phyloP scores from a whole-genome alignment of 2,888 invertebrate species.

The Cephus rjabovi region DNA sequence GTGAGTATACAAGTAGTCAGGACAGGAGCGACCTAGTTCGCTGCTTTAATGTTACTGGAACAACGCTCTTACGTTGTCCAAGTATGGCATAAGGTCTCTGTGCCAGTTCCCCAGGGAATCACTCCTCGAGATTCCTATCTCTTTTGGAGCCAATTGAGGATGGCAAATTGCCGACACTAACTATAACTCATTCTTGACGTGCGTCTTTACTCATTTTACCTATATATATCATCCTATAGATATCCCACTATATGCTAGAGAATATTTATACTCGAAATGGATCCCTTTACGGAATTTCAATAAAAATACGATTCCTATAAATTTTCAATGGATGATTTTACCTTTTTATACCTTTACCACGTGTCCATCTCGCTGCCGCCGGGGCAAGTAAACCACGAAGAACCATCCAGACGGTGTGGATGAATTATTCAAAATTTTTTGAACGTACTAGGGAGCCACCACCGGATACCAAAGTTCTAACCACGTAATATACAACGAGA shows the following conservation, averaged over 20 bases:
- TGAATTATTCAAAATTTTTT: conserved; percentile 2
- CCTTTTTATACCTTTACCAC: conserved; percentile 43
- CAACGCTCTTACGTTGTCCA: background rate
- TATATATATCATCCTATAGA: background rate
- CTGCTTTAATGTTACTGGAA: background rate
- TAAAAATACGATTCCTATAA: background rate
- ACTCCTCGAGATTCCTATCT: background rate
- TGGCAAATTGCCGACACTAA: conserved; percentile 3
- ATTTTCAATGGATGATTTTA: conserved; percentile 20
- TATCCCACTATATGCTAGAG: background rate
- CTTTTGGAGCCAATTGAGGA: background rate
- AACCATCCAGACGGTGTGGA: conserved; percentile 35
- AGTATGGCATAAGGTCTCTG: background rate
- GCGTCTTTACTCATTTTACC: background rate
- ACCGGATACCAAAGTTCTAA: background rate
- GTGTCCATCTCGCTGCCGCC: conserved; percentile 45
- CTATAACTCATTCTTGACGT: background rate
- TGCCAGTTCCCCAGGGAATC: background rate
- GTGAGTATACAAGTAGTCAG: background rate
- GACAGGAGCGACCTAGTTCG: background rate
- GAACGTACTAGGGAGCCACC: background rate
- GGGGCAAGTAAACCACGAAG: conserved; percentile 45
- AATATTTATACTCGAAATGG: background rate
- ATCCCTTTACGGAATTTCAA: background rate
- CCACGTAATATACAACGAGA: background rate